Base-by-base conservation (phyloP, 2,888 invertebrate genomes). In the Ecdyonurus torrentis region DNA sequence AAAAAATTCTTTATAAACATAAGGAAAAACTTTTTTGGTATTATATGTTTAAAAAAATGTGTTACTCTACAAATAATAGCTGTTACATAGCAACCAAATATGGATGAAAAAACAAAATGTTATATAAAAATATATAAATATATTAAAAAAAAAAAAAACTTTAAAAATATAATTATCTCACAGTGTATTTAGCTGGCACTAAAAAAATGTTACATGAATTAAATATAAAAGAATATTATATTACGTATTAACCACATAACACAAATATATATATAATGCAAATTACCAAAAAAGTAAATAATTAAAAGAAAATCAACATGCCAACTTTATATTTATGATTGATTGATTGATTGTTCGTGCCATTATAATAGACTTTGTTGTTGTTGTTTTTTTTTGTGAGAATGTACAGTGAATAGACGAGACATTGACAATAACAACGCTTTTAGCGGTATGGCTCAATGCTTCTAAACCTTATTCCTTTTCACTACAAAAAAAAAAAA, bases 1-100 rank as follows among this genome's bases (percentile, higher is more conserved):
- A 58, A 18, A 58, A 23, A 23, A 23, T 25, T 24, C 60, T 60
- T 60, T 60, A 60, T 37, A 22, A 25, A 22, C 22, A 55, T 55
- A 55, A 20, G 52, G 24, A 23, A 22, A 19, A 60, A 25, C 18
- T 60, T 25, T 18, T 58, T 24, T 25, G 10, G 60, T 25, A 23
- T 24, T 60, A 25, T n/a, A n/a, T 60, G 60, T 25, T 25, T 22
- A 37, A 60, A 60, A 60, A 25, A 25, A 60, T 60, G 20, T 60
- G 24, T 37, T 37, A 37, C 5, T 37, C 5, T 10, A 37, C 15
- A 37, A 10, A 37, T 37, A 24, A 60, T 25, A 60, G 24, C 7
- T 25, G 24, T 60, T 60, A 60, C 23, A 60, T 24, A 60, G 60
- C 37, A 37, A 37, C 37, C 5, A 37, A 10, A 15, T 10, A 37